Base-by-base conservation (phyloP, 1,140 invertebrate genomes). In the Saccostrea cuccullata region DNA sequence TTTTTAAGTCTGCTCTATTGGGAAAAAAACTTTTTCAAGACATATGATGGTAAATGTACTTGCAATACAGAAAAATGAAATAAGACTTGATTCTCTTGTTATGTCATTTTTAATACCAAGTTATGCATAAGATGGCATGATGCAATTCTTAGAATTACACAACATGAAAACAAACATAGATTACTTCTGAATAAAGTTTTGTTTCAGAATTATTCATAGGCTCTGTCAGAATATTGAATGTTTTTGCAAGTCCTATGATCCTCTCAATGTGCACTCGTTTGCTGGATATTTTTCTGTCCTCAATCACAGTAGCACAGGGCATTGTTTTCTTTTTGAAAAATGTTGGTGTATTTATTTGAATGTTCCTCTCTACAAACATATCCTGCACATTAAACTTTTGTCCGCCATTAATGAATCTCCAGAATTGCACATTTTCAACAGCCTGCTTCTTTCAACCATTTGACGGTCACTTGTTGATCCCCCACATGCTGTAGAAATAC, bases 331-430 rank as follows among this genome's bases (percentile, higher is more conserved):
- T 36, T 36, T 36, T 36, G 30, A 36, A 36, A 36, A 36, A 36
- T 36, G 30, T 36, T 36, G 30, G 30, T 36, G 30, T 36, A 36
- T 36, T 36, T 36, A 36, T 36, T 36, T 36, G 30, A 3, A 91
- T 84, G 87, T 92, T 40, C 56, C 58, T 30, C 8, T 86, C 70
- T 86, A 87, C 89, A 87, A 90, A 90, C 5, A 88, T 23, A 85
- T 91, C 88, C 55, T 91, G 87, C 2, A 91, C 89, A 89, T 88
- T 88, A 47, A 91, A 89, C 87, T 90, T 67, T 91, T 91, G 56
- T 92, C 90, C 15, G 90, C 82, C 91, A 91, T 92, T 15, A 91
- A 86, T n/a, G 26, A 58, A 55, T 91, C 89, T n/a, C 70, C 70
- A 55, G 87, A 82, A 64, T 91, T 82, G 89, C 90, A 91, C 3